Base-by-base conservation (phyloP, 2,113 vertebrate genomes). In the Dasyornis broadbenti region DNA sequence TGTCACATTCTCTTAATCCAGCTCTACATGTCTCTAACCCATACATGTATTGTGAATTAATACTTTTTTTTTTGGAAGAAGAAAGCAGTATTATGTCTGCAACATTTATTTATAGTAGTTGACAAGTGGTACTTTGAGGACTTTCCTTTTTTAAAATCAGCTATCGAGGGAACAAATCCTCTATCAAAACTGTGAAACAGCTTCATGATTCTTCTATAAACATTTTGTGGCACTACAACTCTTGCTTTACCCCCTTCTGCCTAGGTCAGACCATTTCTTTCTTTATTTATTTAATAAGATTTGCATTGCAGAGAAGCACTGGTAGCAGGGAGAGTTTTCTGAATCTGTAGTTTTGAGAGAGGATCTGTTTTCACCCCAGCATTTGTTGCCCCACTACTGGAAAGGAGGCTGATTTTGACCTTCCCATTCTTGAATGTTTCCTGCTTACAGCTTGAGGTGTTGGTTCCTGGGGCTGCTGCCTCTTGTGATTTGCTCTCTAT, bases 31-130 rank as follows among this genome's bases (percentile, higher is more conserved):
- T 37, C 31, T 89, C 39, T 68, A 86, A 69, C 7, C 6, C 40
- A 31, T 66, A 70, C 11, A 22, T 64, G 69, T 64, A 75, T 64
- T 64, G 44, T 52, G 37, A 86, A 89, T 75, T 56, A 66, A 61
- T 86, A 47, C 4, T 12, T 45, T 92, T 89, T 89, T 83, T 84
- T 66, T 65, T 75, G 30, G 44, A 90, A 88, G 50, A 88, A 42
- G 31, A 80, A 69, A 82, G 20, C 21, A 66, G 27, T 83, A 93
- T 86, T 92, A 37, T 50, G 17, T 27, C 33, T 86, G 54, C 47
- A 89, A 65, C 9, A 37, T 80, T 90, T 90, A 90, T 93, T 94
- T 95, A 60, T 89, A 91, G 60, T 44, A 84, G 26, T 37, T 94
- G 86, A 85, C 89, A 91, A 93, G 79, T 79, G 75, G 56, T 78